Evolutionary conservation across 2,797 vertebrate species (phyloP).

Genomic region (Morus bassanus): DNA sequence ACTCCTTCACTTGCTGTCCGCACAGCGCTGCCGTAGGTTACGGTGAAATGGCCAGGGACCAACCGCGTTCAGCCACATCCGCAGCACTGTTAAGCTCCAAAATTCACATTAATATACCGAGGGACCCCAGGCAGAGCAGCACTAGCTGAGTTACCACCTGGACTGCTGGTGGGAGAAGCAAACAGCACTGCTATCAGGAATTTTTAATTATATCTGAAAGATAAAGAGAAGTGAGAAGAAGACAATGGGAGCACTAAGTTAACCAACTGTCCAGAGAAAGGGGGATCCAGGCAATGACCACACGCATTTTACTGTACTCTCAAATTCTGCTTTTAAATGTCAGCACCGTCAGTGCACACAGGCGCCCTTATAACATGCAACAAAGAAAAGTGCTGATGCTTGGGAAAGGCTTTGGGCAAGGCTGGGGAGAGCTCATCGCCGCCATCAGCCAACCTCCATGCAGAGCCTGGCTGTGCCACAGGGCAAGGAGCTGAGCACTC

Average conservation of each 20-base stretch:
- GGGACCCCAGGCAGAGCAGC: background rate
- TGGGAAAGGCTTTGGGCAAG: background rate
- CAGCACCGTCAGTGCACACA: background rate
- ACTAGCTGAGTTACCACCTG: background rate
- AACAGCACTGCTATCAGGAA: background rate
- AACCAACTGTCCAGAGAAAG: background rate
- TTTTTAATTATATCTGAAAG: background rate
- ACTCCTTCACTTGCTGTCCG: background rate
- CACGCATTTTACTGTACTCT: background rate
- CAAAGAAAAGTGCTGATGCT: conserved; percentile 38
- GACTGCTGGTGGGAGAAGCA: background rate
- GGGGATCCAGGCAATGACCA: background rate
- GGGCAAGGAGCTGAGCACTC: background rate
- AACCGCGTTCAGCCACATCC: background rate
- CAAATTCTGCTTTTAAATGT: conserved; percentile 36
- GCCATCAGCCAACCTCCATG: accelerated
- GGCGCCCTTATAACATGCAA: background rate
- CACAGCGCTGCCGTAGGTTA: background rate
- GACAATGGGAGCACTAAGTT: background rate
- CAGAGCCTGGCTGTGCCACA: background rate
- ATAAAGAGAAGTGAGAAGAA: conserved; percentile 5
- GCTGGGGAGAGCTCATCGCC: background rate
- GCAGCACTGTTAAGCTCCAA: background rate
- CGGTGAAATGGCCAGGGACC: background rate
- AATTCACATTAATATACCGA: background rate